phyloP scores from a whole-genome alignment of 2,797 vertebrate genomes.

The Spinibarbus caldwelli region DNA sequence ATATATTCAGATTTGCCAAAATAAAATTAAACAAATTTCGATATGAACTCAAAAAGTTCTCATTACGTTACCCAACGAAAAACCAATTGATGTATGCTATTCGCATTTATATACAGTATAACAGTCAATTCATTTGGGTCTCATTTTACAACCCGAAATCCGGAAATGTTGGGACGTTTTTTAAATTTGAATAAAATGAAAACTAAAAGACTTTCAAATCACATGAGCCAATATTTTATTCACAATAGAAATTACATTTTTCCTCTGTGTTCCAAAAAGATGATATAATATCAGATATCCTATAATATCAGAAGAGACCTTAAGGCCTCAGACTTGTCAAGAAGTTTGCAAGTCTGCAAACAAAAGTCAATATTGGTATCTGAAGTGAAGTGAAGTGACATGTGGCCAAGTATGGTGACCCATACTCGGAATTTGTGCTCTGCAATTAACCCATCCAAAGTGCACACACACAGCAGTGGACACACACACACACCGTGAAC shows the following conservation, averaged over 20 bases:
- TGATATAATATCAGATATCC: neutral
- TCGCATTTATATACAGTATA: neutral
- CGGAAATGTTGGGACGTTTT: too few relatives aligned
- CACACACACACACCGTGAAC: too few relatives aligned
- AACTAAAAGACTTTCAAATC: too few relatives aligned
- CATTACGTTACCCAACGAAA: neutral
- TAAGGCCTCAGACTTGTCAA: neutral
- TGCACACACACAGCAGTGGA: too few relatives aligned
- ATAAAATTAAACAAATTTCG: neutral
- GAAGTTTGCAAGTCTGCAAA: neutral
- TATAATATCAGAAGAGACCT: neutral
- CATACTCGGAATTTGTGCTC: too few relatives aligned
- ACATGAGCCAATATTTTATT: too few relatives aligned
- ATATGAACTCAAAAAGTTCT: neutral
- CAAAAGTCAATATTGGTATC: neutral
- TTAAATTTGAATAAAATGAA: too few relatives aligned
- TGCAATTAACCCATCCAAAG: too few relatives aligned
- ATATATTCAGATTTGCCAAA: neutral
- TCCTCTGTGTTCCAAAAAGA: neutral
- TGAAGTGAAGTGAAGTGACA: too few relatives aligned
- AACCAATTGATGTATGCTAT: neutral
- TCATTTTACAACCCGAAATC: neutral
- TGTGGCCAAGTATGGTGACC: too few relatives aligned
- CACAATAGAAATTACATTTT: neutral
- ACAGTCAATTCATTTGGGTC: neutral